phyloP scores from a whole-genome alignment of 1,140 invertebrate genomes.

The Stenopsyche tienmushanensis region DNA sequence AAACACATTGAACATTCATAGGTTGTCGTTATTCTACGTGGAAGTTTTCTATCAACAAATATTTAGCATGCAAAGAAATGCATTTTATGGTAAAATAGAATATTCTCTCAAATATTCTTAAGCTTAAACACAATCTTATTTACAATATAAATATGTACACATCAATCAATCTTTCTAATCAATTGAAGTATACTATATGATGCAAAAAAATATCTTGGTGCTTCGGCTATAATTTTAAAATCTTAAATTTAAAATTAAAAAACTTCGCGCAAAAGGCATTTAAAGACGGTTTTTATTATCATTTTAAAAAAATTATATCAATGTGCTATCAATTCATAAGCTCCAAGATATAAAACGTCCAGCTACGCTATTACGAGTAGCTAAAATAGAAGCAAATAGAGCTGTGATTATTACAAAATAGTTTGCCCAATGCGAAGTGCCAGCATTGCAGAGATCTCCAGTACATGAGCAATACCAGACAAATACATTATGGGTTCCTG shows the following conservation, averaged over 20 bases:
- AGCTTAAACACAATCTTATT: background rate
- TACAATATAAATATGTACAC: background rate
- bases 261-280: background rate
- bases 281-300: background rate
- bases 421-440: slow-evolving; percentile 15
- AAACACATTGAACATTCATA: too few species aligned
- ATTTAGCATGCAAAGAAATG: too few species aligned
- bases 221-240: background rate
- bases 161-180: too few species aligned
- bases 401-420: background rate
- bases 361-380: background rate
- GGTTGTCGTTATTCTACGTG: too few species aligned
- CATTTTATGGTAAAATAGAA: background rate
- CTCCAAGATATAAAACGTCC: background rate
- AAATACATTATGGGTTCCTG: slow-evolving; percentile 73
- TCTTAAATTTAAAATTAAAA: background rate
- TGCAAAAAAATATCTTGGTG: too few species aligned
- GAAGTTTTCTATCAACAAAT: too few species aligned
- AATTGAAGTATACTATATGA: too few species aligned
- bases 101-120: background rate
- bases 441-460: slow-evolving; percentile 70
- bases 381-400: background rate
- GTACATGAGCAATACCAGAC: slow-evolving; percentile 75
- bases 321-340: slow-evolving; percentile 12
- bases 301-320: background rate